Evolutionary conservation across 2,888 invertebrate species (phyloP).

Genomic region (Callosobruchus maculatus): DNA sequence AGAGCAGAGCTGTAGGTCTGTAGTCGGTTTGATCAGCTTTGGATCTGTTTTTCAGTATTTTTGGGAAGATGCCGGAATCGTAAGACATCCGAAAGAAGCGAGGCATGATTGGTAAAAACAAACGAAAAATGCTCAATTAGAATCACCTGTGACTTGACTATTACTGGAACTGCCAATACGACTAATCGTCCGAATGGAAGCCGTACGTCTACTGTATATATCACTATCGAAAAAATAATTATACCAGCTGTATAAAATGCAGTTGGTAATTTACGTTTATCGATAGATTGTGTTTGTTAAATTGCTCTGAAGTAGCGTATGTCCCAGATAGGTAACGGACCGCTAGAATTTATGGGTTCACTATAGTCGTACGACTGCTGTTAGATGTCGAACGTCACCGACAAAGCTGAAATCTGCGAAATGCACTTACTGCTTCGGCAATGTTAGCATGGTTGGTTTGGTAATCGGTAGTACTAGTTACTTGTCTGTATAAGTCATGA

Average conservation of each 20-base stretch:
- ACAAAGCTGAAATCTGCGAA: background rate
- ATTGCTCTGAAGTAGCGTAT: constrained; percentile 16
- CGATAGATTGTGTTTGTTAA: constrained; percentile 15
- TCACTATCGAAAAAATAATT: background rate
- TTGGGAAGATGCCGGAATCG: no score
- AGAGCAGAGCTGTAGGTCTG: no score
- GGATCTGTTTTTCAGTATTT: no score
- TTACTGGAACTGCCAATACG: background rate
- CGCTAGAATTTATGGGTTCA: background rate
- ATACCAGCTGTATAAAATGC: background rate
- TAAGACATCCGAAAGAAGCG: no score
- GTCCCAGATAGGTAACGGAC: constrained; percentile 11
- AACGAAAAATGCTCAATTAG: no score
- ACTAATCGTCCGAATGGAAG: background rate
- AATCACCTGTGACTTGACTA: background rate
- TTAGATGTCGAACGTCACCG: background rate
- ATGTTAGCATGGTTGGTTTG: background rate
- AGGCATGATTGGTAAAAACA: no score
- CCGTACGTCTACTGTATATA: background rate
- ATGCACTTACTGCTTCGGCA: background rate
- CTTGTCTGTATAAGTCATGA: background rate
- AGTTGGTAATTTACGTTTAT: constrained; percentile 11
- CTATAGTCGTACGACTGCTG: background rate
- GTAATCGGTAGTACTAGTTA: background rate
- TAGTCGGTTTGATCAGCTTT: no score